Base-by-base conservation (phyloP, 2,888 invertebrate species). In the Hesperia comma region DNA sequence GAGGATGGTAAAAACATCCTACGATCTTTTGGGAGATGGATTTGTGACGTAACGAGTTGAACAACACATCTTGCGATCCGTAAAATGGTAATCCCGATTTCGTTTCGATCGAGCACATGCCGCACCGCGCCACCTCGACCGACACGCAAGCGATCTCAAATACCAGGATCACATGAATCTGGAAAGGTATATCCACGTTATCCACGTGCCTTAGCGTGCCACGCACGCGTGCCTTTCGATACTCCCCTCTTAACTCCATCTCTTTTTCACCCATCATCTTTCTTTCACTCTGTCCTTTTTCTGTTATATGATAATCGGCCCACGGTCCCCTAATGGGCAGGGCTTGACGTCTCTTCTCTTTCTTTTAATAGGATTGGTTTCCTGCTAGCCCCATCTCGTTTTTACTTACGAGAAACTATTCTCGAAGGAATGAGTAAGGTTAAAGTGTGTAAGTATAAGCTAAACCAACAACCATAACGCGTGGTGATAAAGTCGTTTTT, bases 81-180 rank as follows among this genome's bases (percentile, higher is more conserved):
- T 12, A 37, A 37, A 12, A 15, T 7, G 14, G 41, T 17, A 17
- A 46, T 46, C 14, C 17, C 46, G 46, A 46, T 46, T 17, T 6
- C 51, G 14, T 21, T 51, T 21, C 21, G 51, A 21, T 19, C 19
- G 8, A 49, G 15, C 17, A 49, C 49, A 49, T 53, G 53, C 53
- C 32, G 58, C 87, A 82, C 91, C 90, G 89, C 90, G 90, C 90
- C 89, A 87, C 90, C 88, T 87, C 90, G 88, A 81, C 88, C 89
- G 89, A 91, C 85, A 91, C 90, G 92, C 88, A 84, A 89, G 82
- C 90, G 92, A 91, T 92, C 91, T 82, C 81, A 74, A 67, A 55
- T 88, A 92, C 92, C 77, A 92, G 91, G 92, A 77, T 60, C 69
- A 7, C 90, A 92, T 79, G 79, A 74, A 19, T n/a, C 2, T 12